These are phyloP conservation scores for Erythrocercus mccallii DNA, from an alignment of 2,113 vertebrate species.

Conservation along the genomic window DNA sequence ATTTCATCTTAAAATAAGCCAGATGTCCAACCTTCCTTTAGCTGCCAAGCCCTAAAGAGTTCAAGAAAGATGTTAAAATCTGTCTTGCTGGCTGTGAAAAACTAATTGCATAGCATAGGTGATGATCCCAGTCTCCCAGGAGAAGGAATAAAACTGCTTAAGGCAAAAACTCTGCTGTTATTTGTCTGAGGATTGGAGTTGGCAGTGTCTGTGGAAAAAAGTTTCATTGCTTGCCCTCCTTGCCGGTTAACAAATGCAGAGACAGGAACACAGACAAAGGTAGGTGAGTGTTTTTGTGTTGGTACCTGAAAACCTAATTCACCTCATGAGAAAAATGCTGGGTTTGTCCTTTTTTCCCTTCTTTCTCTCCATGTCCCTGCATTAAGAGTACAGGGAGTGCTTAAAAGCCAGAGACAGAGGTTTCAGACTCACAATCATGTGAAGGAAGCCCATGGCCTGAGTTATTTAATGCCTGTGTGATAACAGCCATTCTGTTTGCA, in stretches of 20 bases:
- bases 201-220: constrained; percentile 60
- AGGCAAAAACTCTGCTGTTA: constrained; percentile 51
- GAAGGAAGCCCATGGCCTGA: not conserved
- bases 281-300: not conserved
- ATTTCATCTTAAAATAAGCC: constrained; percentile 62
- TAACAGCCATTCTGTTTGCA: not conserved
- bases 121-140: constrained; percentile 63
- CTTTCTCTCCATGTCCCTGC: fast-evolving
- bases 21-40: constrained; percentile 61
- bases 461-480: not conserved
- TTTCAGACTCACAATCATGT: not conserved
- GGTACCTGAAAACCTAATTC: not conserved
- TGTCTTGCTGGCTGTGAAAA: constrained; percentile 67
- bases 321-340: not conserved
- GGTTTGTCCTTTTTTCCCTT: not conserved
- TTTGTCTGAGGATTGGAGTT: constrained; percentile 49
- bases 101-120: constrained; percentile 66
- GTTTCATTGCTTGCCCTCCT: constrained; percentile 26
- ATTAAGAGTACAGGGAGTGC: not conserved
- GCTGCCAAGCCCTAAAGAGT: constrained; percentile 61
- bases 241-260: constrained; percentile 38
- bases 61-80: constrained; percentile 65
- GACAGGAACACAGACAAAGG: not conserved
- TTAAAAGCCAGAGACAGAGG: not conserved
- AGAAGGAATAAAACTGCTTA: constrained; percentile 61